Conservation (phyloP, 2,113 vertebrate species). For the Collichthys lucidus region DNA sequence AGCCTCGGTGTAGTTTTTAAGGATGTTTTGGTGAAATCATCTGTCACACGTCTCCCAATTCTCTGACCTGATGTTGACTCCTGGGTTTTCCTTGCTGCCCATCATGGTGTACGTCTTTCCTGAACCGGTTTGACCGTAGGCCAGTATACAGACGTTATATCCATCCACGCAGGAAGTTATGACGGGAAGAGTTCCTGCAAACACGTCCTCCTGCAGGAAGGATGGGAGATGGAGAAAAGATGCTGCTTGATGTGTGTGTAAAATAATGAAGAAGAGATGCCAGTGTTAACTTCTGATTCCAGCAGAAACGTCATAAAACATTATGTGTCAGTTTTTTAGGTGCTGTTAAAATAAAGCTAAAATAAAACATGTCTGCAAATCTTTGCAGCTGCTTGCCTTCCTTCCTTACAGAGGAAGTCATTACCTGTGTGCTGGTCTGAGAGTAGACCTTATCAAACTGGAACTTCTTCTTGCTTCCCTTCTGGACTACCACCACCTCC, state of each 20-base stretch:
- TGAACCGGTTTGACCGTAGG: slow-evolving; percentile 81
- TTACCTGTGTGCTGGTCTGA: slow-evolving; percentile 77
- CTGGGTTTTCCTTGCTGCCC: slow-evolving; percentile 75
- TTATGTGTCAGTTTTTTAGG: no score
- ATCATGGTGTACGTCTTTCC: slow-evolving; percentile 83
- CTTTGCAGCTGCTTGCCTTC: neutral
- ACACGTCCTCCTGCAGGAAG: slow-evolving; percentile 74
- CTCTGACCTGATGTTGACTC: slow-evolving; percentile 77
- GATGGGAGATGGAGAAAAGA: neutral
- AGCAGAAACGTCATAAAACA: neutral
- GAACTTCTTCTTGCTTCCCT: slow-evolving; percentile 74
- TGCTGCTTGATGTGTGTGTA: neutral
- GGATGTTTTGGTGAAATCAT: no score
- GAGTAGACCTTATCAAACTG: slow-evolving; percentile 76
- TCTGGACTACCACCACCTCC: slow-evolving; percentile 69
- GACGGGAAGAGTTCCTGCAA: slow-evolving; percentile 72
- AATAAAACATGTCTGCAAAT: neutral
- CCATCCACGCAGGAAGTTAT: slow-evolving; percentile 80
- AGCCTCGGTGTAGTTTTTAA: no score
- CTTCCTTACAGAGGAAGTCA: neutral
- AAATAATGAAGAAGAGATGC: no score
- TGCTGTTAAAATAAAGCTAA: no score
- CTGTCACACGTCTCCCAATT: neutral
- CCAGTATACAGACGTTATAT: slow-evolving; percentile 80
- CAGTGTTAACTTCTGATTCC: neutral